phyloP scores from a whole-genome alignment of 1,140 invertebrate genomes.

The Caenorhabditis briggsae region DNA sequence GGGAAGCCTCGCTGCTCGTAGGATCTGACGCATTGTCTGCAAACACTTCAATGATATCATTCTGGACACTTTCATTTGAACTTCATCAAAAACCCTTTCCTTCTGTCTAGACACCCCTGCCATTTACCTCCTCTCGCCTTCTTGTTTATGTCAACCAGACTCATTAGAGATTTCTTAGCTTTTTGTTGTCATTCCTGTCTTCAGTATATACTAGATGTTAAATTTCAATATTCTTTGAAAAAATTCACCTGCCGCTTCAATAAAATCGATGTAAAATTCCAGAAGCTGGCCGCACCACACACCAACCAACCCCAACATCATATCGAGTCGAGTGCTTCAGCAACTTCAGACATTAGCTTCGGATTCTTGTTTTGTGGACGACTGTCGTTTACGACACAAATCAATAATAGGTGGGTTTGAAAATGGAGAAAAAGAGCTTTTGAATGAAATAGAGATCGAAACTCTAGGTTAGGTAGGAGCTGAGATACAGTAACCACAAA shows the following conservation, averaged over 20 bases:
- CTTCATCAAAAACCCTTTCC: too few species aligned
- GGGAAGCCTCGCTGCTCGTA: too few species aligned
- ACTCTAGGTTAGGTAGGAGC: too few species aligned
- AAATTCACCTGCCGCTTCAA: not conserved
- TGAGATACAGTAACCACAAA: too few species aligned
- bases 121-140: too few species aligned
- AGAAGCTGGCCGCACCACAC: conserved; percentile 15
- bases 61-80: too few species aligned
- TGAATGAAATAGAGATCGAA: not conserved
- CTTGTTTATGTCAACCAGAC: too few species aligned
- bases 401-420: conserved; percentile 14
- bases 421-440: not conserved
- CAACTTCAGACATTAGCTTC: conserved; percentile 40
- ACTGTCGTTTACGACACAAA: conserved; percentile 47
- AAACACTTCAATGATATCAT: too few species aligned
- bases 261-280: too few species aligned
- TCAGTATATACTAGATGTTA: not conserved
- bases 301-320: not conserved
- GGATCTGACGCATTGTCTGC: too few species aligned
- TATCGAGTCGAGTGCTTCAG: conserved; percentile 30
- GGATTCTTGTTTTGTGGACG: conserved; percentile 30
- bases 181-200: not conserved
- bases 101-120: too few species aligned
- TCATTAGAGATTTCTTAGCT: too few species aligned
- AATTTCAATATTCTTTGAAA: not conserved